Conservation (phyloP, 2,888 invertebrate genomes). For the Nymphalis polychloros region DNA sequence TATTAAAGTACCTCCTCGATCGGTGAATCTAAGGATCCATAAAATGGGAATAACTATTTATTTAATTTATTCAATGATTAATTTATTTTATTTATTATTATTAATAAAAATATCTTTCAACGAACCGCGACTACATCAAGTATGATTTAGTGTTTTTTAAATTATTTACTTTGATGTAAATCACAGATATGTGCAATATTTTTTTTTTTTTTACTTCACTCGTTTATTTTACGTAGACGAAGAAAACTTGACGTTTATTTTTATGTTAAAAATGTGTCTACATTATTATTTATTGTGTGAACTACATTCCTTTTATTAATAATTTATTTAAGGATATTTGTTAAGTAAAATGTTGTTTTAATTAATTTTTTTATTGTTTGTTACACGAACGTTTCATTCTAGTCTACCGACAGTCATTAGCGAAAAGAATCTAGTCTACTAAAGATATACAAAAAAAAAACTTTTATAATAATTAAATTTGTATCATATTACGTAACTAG, state of each 20-base stretch:
- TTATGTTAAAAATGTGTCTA: constrained; percentile 21
- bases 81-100: constrained; percentile 12
- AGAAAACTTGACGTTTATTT: constrained; percentile 23
- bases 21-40: constrained; percentile 24
- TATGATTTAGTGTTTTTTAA: constrained; percentile 12
- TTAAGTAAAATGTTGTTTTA: constrained; percentile 45
- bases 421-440: constrained; percentile 45
- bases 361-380: constrained; percentile 44
- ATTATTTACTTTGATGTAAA: constrained; percentile 17
- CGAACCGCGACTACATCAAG: constrained; percentile 1
- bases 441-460: constrained; percentile 34
- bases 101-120: constrained; percentile 5
- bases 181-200: constrained; percentile 42
- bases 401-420: constrained; percentile 46
- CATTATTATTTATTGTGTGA: constrained; percentile 24
- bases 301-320: constrained; percentile 47
- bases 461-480: constrained; percentile 45
- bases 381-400: constrained; percentile 41
- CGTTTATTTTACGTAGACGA: constrained; percentile 28
- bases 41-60: constrained; percentile 33
- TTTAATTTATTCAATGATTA: constrained; percentile 28
- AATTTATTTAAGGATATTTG: constrained; percentile 41
- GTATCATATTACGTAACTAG: constrained; percentile 50
- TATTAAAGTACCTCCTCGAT: constrained; percentile 24
- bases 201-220: constrained; percentile 20